Percentiles rank a stretch among this genome's conserved stretches.
phyloP scores from a whole-genome alignment of 2,888 invertebrate genomes.

The Monochamus alternatus region DNA sequence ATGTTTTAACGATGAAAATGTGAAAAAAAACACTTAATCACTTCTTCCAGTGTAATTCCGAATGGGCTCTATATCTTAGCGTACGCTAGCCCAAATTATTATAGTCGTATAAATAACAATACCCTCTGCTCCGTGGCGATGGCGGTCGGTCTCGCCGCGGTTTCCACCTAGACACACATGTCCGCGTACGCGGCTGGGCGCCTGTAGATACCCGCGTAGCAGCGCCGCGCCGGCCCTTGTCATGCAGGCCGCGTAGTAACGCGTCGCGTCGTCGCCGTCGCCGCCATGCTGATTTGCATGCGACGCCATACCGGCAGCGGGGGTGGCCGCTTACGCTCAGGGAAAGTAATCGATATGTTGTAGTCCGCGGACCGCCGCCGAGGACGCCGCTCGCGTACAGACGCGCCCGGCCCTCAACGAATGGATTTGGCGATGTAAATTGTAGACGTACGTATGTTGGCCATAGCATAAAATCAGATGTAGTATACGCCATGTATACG shows the following conservation, averaged over 20 bases:
- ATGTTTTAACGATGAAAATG: no score
- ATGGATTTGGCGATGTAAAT: no score
- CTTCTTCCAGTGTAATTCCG: no score
- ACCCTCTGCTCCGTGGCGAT: not conserved
- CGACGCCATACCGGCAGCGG: conserved; percentile 74
- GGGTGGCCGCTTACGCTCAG: conserved; percentile 55
- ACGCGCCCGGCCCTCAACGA: not conserved
- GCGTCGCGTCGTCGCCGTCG: conserved; percentile 74
- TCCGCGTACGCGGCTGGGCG: conserved; percentile 30
- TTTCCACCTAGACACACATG: conserved; percentile 15
- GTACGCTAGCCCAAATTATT: no score
- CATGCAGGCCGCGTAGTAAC: conserved; percentile 79
- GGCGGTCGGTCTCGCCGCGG: conserved; percentile 26
- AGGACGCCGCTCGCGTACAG: conserved; percentile 29
- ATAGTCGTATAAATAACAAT: not conserved
- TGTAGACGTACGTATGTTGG: no score
- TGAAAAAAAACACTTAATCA: no score
- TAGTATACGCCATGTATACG: no score
- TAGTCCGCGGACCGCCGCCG: conserved; percentile 53
- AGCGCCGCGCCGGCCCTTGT: conserved; percentile 62
- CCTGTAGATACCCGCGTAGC: conserved; percentile 46
- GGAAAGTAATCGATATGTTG: conserved; percentile 75
- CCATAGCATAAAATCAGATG: no score
- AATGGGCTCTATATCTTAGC: no score
- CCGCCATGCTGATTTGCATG: conserved; percentile 78